A percentile compares a stretch with the other conserved stretches of the same genome.
These are phyloP conservation scores for Aphelenchoides avenae DNA, from an alignment of 1,140 invertebrate genomes.

Conservation along the genomic window DNA sequence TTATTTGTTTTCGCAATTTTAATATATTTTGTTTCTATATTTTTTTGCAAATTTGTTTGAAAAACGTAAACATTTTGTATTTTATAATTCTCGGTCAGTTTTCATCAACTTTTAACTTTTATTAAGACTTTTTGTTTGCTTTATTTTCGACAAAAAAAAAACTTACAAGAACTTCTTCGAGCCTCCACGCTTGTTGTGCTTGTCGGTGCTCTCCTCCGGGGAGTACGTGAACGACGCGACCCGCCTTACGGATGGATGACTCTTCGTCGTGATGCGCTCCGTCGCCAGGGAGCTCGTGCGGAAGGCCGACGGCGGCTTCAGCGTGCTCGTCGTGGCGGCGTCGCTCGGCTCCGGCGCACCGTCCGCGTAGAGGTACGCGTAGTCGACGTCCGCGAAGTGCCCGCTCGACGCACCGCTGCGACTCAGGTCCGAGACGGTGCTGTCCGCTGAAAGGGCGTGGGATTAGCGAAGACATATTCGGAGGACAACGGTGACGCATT, in stretches of 20 bases:
- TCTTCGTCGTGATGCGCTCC: no score
- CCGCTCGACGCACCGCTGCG: neutral
- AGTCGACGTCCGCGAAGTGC: neutral
- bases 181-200: constrained; percentile 4
- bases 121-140: no score
- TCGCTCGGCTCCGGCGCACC: neutral
- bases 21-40: neutral
- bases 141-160: no score
- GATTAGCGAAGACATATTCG: neutral
- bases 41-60: neutral
- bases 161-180: constrained; percentile 17
- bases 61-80: neutral
- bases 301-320: neutral
- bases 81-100: no score
- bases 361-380: constrained; percentile 2
- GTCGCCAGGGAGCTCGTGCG: constrained; percentile 4
- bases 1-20: constrained; percentile 2
- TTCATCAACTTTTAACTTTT: no score
- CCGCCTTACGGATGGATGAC: constrained; percentile 10
- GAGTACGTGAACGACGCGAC: constrained; percentile 28
- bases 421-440: constrained; percentile 29
- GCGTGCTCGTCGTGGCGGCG: neutral
- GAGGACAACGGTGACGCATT: neutral
- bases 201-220: constrained; percentile 4
- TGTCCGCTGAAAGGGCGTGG: constrained; percentile 35